phyloP scores from a whole-genome alignment of 2,888 invertebrate species.

The Slavum lentiscoides region DNA sequence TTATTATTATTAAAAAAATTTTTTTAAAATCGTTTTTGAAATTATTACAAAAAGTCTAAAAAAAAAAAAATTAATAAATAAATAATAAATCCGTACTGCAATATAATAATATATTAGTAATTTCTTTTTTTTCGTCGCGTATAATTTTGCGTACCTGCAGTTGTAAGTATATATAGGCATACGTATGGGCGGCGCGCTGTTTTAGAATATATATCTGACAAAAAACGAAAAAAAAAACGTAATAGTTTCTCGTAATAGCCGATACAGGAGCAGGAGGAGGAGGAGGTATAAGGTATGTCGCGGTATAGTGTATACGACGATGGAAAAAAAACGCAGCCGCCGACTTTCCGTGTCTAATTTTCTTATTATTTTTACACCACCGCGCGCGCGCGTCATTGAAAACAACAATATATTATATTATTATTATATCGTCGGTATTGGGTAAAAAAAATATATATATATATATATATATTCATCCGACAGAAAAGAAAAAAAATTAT shows the following conservation, averaged over 20 bases:
- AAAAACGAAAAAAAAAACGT: background rate
- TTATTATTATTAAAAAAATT: no score
- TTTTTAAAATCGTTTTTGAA: no score
- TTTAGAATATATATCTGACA: conserved; percentile 12
- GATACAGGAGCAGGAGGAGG: no score
- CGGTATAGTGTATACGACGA: no score
- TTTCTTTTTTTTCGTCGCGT: no score
- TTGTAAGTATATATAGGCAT: conserved; percentile 17
- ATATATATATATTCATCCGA: conserved; percentile 7
- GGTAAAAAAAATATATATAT: background rate
- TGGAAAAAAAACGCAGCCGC: conserved; percentile 7
- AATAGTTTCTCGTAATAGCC: conserved; percentile 24
- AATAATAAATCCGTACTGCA: no score
- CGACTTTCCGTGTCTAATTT: conserved; percentile 50
- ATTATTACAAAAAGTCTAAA: no score
- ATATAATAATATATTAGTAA: no score
- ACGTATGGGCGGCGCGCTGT: background rate
- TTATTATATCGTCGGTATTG: background rate
- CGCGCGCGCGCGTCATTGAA: conserved; percentile 16
- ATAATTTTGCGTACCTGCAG: no score
- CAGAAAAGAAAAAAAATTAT: no score
- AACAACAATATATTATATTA: conserved; percentile 14
- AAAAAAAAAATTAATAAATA: no score
- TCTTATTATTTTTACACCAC: conserved; percentile 47
- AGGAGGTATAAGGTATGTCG: no score